Percentiles rank a stretch among this genome's conserved stretches.
phyloP scores from a whole-genome alignment of 2,888 invertebrate species.

The Acleris laterana region DNA sequence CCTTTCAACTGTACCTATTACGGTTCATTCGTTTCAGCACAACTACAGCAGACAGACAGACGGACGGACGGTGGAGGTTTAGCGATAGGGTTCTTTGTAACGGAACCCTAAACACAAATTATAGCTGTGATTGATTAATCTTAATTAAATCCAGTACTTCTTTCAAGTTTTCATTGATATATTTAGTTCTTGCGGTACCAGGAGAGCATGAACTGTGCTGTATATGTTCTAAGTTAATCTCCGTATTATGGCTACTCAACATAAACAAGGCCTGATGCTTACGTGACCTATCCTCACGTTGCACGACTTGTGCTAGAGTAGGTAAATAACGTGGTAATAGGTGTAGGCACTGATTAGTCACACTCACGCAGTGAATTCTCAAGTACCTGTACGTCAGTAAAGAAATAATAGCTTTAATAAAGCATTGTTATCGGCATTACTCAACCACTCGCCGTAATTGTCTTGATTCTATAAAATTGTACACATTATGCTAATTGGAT shows the following conservation, averaged over 20 bases:
- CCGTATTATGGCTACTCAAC: slow-evolving; percentile 14
- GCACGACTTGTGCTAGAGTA: slow-evolving; percentile 50
- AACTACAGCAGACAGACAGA: too few species aligned
- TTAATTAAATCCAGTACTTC: too few species aligned
- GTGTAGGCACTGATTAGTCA: slow-evolving; percentile 30
- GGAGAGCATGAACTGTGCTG: not conserved
- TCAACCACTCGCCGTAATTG: slow-evolving; percentile 59
- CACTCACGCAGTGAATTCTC: slow-evolving; percentile 24
- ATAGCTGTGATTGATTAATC: too few species aligned
- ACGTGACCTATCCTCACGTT: slow-evolving; percentile 77
- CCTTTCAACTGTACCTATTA: too few species aligned
- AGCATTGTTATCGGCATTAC: slow-evolving; percentile 50
- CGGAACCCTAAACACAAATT: too few species aligned
- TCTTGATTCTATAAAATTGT: slow-evolving; percentile 50
- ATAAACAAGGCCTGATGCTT: slow-evolving; percentile 44
- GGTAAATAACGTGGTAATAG: slow-evolving; percentile 35
- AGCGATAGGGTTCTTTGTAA: too few species aligned
- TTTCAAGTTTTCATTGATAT: too few species aligned
- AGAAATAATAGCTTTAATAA: slow-evolving; percentile 41
- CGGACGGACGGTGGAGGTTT: too few species aligned
- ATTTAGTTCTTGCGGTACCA: not conserved
- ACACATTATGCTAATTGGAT: slow-evolving; percentile 47
- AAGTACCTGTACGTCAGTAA: slow-evolving; percentile 21
- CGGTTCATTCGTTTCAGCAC: too few species aligned
- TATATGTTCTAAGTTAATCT: not conserved